These are phyloP conservation scores for Anas bernieri DNA, from an alignment of 2,797 vertebrate species.

Conservation along the genomic window DNA sequence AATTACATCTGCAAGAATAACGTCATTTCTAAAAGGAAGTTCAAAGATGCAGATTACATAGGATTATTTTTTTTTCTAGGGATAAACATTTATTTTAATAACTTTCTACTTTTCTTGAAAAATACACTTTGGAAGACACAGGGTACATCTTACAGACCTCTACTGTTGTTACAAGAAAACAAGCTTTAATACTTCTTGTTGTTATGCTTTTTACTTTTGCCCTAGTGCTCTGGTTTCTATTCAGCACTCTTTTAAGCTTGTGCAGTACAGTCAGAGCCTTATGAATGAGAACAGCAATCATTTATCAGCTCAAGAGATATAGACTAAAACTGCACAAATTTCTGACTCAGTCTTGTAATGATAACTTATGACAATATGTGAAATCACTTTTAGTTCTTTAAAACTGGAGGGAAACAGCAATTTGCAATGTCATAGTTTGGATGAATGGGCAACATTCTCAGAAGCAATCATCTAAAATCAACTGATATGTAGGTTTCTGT, in stretches of 20 bases:
- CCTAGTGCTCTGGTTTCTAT: neutral
- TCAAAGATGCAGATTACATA: neutral
- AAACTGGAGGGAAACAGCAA: constrained; percentile 60
- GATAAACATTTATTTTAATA: neutral
- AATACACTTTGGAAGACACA: neutral
- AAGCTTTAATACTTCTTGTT: neutral
- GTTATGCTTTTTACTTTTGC: neutral
- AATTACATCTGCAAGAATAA: neutral
- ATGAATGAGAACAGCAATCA: constrained; percentile 42
- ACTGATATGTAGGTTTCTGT: constrained; percentile 10
- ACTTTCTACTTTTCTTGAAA: neutral
- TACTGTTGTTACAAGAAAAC: neutral
- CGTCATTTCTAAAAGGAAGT: neutral
- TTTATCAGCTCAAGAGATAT: constrained; percentile 9
- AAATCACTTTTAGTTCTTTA: constrained; percentile 67
- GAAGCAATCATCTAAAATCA: constrained; percentile 68
- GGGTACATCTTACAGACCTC: neutral
- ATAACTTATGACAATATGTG: constrained; percentile 70
- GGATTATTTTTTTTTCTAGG: neutral
- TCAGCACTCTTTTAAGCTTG: neutral
- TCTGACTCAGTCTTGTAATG: constrained; percentile 14
- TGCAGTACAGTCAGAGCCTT: neutral
- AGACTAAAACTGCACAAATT: neutral
- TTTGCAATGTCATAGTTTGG: constrained; percentile 43
- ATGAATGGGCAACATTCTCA: constrained; percentile 57